Percentiles rank a stretch among this genome's conserved stretches.
Conservation (phyloP, 2,888 invertebrate species). For the Nasonovia ribisnigri region DNA sequence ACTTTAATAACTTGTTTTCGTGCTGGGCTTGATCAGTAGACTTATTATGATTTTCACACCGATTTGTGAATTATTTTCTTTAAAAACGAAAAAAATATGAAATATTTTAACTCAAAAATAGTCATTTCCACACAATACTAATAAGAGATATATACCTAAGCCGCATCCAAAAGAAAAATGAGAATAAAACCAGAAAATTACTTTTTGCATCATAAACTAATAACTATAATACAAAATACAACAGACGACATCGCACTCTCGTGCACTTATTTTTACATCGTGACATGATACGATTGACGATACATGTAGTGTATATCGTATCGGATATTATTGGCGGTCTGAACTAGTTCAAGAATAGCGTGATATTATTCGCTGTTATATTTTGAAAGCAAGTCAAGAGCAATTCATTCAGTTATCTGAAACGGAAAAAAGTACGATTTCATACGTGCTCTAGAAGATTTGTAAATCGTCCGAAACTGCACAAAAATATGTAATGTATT, state of each 20-base stretch:
- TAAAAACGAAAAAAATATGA: not conserved
- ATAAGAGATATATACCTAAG: too few species aligned
- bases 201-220: not conserved
- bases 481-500: not conserved
- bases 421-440: not conserved
- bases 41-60: not conserved
- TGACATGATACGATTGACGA: not conserved
- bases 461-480: not conserved
- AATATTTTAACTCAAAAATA: too few species aligned
- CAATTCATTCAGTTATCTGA: not conserved
- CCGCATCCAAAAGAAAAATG: not conserved
- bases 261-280: not conserved
- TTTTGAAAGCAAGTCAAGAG: not conserved
- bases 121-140: too few species aligned
- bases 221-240: not conserved
- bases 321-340: not conserved
- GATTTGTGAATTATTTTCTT: not conserved
- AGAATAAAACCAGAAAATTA: not conserved
- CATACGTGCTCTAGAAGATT: not conserved
- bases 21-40: not conserved
- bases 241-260: not conserved
- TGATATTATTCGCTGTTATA: not conserved
- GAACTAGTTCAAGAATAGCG: not conserved
- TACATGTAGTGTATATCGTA: not conserved
- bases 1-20: too few species aligned